These are phyloP conservation scores for Drosophila simulans DNA, from an alignment of 1,140 invertebrate species.

Conservation along the genomic window DNA sequence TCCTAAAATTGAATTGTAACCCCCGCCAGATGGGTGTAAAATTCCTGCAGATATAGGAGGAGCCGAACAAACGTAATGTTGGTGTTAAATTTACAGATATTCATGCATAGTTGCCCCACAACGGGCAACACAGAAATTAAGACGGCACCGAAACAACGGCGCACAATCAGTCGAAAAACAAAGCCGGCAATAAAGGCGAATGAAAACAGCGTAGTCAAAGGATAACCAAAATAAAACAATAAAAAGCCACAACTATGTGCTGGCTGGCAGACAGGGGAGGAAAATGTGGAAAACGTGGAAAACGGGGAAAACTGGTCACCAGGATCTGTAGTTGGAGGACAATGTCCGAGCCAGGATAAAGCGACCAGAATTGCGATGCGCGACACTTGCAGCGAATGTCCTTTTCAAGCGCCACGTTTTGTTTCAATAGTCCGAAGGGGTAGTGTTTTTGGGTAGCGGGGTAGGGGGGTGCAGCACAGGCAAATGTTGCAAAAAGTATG, in stretches of 20 bases:
- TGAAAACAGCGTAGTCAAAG: conserved; percentile 72
- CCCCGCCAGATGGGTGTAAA: background rate
- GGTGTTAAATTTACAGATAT: conserved; percentile 61
- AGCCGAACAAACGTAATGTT: conserved; percentile 17
- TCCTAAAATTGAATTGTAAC: conserved; percentile 68
- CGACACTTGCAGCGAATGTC: conserved; percentile 77
- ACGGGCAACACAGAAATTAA: conserved; percentile 18
- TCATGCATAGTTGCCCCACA: conserved; percentile 21
- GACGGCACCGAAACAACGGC: conserved; percentile 40
- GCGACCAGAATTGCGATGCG: conserved; percentile 54
- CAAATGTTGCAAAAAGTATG: conserved; percentile 67
- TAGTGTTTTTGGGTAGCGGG: conserved; percentile 1
- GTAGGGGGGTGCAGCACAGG: background rate
- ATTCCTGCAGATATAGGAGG: background rate
- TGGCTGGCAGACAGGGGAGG: conserved; percentile 1
- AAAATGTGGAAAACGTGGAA: too few species aligned
- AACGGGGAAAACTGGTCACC: background rate
- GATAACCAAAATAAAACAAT: conserved; percentile 72
- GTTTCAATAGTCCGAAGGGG: conserved; percentile 23
- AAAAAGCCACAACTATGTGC: conserved; percentile 57
- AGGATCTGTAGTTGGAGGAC: conserved; percentile 9
- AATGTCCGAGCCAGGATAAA: conserved; percentile 62
- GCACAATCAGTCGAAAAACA: conserved; percentile 69
- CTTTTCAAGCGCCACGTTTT: conserved; percentile 51
- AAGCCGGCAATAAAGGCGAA: conserved; percentile 52